Evolutionary conservation across 2,113 vertebrate species (phyloP).

Genomic region (Picathartes gymnocephalus): DNA sequence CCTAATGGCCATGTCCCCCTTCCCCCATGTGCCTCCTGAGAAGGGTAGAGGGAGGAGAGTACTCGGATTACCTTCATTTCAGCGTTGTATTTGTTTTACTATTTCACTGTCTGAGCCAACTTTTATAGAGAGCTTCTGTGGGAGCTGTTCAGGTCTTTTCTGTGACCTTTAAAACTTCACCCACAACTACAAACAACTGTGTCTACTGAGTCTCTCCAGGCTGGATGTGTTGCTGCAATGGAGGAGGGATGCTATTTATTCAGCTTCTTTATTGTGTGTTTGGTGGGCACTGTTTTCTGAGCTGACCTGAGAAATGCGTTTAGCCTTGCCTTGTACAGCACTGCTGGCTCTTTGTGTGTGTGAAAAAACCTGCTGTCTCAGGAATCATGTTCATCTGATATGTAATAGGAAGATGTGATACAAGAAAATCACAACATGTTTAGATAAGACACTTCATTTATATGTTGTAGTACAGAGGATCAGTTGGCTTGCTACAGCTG

Average conservation of each 20-base stretch:
- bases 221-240: neutral
- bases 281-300: neutral
- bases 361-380: neutral
- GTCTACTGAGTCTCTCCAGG: neutral
- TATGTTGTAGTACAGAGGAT: neutral
- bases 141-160: neutral
- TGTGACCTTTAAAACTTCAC: neutral
- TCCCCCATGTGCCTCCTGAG: accelerated
- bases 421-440: neutral
- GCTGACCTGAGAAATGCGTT: neutral
- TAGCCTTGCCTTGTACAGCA: neutral
- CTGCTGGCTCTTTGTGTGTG: neutral
- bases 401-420: neutral
- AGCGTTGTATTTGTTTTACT: neutral
- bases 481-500: neutral
- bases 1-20: neutral
- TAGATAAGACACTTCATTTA: neutral
- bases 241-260: neutral
- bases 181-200: accelerated
- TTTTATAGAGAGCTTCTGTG: neutral
- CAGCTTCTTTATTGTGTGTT: neutral
- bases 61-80: neutral
- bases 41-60: neutral
- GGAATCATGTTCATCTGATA: neutral
- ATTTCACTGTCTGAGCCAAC: neutral